Conservation (phyloP, 2,797 vertebrate genomes). For the Pagetopsis macropterus region DNA sequence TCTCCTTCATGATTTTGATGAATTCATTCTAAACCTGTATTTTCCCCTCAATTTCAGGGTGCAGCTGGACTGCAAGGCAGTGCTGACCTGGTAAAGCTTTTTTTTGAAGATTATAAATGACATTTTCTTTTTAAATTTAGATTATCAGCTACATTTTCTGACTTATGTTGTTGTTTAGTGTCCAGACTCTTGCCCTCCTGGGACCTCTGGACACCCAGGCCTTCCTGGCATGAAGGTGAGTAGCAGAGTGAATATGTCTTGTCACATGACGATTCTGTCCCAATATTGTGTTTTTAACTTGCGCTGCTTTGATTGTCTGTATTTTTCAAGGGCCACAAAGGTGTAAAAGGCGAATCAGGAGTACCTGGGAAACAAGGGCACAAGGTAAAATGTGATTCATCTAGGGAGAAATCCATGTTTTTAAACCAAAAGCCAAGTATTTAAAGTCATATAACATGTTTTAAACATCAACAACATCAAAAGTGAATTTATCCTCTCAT, state of each 20-base stretch:
- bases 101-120: not conserved
- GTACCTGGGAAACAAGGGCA: constrained; percentile 98
- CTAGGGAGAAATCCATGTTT: not conserved
- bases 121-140: not conserved
- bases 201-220: constrained; percentile 91
- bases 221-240: constrained; percentile 97
- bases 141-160: constrained; percentile 13
- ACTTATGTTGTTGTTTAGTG: constrained; percentile 84
- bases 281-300: not conserved
- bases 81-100: constrained; percentile 79
- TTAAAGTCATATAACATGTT: not conserved
- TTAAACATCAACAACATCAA: constrained; percentile 14
- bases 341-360: constrained; percentile 92
- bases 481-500: constrained; percentile 17
- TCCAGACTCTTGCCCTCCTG: constrained; percentile 90
- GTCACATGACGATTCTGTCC: not conserved
- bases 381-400: constrained; percentile 85
- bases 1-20: not conserved
- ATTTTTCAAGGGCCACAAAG: constrained; percentile 92
- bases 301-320: not conserved
- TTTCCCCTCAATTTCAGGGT: constrained; percentile 72
- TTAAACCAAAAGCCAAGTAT: not conserved
- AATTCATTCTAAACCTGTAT: constrained; percentile 5
- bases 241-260: not conserved
- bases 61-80: constrained; percentile 80